Base-by-base conservation (phyloP, 2,888 invertebrate species). In the Plebejus argus region DNA sequence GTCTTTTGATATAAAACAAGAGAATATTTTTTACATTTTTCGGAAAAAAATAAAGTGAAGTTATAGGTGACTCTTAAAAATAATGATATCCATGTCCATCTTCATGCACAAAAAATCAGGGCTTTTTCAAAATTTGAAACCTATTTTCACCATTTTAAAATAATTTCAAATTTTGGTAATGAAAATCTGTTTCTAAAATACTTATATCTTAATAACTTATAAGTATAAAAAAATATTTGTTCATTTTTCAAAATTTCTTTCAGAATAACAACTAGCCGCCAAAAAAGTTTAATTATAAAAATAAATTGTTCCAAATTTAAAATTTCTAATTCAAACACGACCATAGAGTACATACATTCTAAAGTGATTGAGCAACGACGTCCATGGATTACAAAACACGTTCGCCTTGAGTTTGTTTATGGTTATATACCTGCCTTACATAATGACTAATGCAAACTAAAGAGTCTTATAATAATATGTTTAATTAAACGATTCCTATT, bases 381-480 rank as follows among this genome's bases (percentile, higher is more conserved):
- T 72, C 72, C 72, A 58, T 28, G 72, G 72, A 74, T 72, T 77
- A 77, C 77, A 10, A 77, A 72, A 77, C 77, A 72, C 71, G 77
- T 72, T 77, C n/a, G 18, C 77, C 77, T 77, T 77, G 77, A 72
- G 77, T 72, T 72, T 72, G 72, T 77, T 77, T 72, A 72, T 72
- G 77, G 77, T 77, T 72, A 72, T 71, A 77, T 77, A 77, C 45
- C 74, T 70, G 35, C 28, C 76, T 66, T 66, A 66, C 15, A 66
- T 66, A 56, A 78, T 53, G 79, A 53, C 72, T 77, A 58, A 79
- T 72, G 77, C 56, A 76, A 58, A 39, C 23, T 75, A 75, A 75
- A 77, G 75, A 77, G 77, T 77, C 78, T 70, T 77, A 76, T n/a
- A n/a, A n/a, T n/a, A n/a, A n/a, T 79, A 77, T 56, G 75, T 70